Conservation (phyloP, 2,797 vertebrate species). For the Chrysocyon brachyurus region DNA sequence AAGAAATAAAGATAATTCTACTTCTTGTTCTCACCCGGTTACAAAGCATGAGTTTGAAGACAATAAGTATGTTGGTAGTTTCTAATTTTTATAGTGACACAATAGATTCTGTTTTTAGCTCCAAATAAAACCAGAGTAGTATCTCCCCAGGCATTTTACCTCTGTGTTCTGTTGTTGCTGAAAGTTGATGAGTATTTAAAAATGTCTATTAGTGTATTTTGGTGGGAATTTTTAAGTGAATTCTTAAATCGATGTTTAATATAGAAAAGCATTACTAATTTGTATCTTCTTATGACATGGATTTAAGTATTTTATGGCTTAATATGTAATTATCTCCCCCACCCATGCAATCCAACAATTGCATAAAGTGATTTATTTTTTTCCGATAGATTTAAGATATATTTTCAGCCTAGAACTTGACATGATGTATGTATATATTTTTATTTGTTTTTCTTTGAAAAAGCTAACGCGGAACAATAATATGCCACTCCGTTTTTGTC, state of each 20-base stretch:
- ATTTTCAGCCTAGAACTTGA: conserved; percentile 39
- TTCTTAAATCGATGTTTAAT: conserved; percentile 43
- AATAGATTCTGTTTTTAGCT: conserved; percentile 45
- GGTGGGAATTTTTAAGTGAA: not conserved
- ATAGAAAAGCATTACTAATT: conserved; percentile 17
- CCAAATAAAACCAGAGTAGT: not conserved
- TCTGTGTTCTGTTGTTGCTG: not conserved
- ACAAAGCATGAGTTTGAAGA: conserved; percentile 97
- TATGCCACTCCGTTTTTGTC: conserved; percentile 37
- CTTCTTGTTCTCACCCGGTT: conserved; percentile 96
- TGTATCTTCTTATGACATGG: not conserved
- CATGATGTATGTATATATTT: not conserved
- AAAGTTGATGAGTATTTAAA: conserved; percentile 46
- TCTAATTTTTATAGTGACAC: conserved; percentile 70
- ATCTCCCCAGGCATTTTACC: not conserved
- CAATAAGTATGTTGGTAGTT: conserved; percentile 93
- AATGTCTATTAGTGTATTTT: conserved; percentile 2
- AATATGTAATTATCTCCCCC: not conserved
- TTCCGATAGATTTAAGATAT: conserved; percentile 28
- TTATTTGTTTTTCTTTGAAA: not conserved
- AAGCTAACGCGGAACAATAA: not conserved
- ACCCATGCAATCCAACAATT: not conserved
- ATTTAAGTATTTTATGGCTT: not conserved
- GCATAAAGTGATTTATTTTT: not conserved
- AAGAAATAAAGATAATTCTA: conserved; percentile 95